Conservation (phyloP, 1,140 invertebrate genomes). For the Sipha flava region DNA sequence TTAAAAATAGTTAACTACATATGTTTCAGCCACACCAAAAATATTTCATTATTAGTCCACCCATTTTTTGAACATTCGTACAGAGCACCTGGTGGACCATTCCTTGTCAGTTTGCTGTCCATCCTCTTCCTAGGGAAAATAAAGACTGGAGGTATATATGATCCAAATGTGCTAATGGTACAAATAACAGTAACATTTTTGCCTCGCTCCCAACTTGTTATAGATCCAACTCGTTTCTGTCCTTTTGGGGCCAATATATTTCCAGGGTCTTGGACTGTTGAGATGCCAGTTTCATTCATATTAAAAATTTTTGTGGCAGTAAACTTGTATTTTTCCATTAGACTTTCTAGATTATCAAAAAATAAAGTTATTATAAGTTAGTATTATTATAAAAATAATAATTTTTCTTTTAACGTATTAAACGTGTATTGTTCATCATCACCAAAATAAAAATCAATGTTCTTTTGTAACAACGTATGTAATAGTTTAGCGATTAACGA, state of each 20-base stretch:
- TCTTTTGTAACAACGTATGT: conserved; percentile 37
- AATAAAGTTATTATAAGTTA: no score
- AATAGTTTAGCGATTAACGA: conserved; percentile 40
- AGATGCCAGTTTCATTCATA: conserved; percentile 23
- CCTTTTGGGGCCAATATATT: conserved; percentile 38
- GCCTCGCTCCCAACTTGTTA: conserved; percentile 40
- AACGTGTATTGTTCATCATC: neutral
- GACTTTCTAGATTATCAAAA: conserved; percentile 33
- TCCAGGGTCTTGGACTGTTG: neutral
- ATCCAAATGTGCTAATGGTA: conserved; percentile 42
- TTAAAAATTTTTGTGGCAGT: conserved; percentile 36
- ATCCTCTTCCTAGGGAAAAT: conserved; percentile 44
- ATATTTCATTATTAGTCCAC: neutral
- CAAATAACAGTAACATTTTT: conserved; percentile 34
- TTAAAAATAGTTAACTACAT: no score
- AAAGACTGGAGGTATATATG: conserved; percentile 43
- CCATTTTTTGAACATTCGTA: conserved; percentile 34
- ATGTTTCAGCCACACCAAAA: neutral
- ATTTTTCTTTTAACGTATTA: neutral
- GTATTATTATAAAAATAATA: no score
- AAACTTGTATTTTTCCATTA: conserved; percentile 28
- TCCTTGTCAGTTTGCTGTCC: conserved; percentile 44
- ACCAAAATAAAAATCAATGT: neutral
- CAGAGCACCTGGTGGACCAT: conserved; percentile 42
- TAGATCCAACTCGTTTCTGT: conserved; percentile 39